Evolutionary conservation across 2,113 vertebrate species (phyloP).

Genomic region (Vidua chalybeata): DNA sequence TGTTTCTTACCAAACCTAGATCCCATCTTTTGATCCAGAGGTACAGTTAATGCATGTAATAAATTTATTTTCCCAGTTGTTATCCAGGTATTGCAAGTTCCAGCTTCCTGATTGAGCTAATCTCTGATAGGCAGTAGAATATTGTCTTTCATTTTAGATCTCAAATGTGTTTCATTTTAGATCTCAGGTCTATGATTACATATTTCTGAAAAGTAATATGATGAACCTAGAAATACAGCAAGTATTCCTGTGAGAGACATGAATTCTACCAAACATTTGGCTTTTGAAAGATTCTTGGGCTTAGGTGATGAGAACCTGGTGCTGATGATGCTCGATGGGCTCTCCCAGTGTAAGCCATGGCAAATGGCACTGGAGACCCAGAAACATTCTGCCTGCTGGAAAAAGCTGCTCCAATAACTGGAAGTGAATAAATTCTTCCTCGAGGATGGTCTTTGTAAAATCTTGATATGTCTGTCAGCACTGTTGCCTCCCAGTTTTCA

Average conservation of each 20-base stretch:
- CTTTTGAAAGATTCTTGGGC: not conserved
- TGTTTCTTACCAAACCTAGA: not conserved
- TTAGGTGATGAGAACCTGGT: not conserved
- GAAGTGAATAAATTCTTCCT: not conserved
- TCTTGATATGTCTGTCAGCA: not conserved
- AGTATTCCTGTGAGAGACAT: not conserved
- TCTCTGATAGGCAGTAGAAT: not conserved
- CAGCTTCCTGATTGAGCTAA: not conserved
- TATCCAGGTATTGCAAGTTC: not conserved
- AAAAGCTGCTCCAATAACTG: not conserved
- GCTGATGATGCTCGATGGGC: fast-evolving
- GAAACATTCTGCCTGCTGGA: not conserved
- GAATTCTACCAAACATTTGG: not conserved
- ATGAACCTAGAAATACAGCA: not conserved
- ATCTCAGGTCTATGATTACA: not conserved
- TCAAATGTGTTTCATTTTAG: not conserved
- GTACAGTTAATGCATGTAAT: not conserved
- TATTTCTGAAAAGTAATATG: not conserved
- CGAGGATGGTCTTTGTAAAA: not conserved
- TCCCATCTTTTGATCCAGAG: not conserved
- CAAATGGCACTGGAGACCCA: not conserved
- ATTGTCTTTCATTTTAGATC: not conserved
- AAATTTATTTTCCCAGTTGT: not conserved
- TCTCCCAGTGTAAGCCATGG: not conserved
- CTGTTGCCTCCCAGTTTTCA: not conserved